Conservation (phyloP, 2,113 vertebrate species). For the Atrichornis clamosus region DNA sequence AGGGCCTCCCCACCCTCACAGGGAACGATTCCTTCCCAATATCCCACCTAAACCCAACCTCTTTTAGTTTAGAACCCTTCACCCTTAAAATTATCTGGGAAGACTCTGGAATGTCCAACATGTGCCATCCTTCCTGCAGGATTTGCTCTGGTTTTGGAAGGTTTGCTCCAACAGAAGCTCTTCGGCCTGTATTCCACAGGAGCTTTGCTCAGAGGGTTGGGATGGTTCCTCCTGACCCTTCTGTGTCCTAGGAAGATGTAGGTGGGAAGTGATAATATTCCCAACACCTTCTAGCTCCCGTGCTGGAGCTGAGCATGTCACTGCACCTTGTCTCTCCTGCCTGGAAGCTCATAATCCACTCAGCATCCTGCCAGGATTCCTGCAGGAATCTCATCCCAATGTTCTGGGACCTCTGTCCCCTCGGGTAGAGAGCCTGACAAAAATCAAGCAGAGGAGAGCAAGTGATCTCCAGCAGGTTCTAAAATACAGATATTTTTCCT, state of each 20-base stretch:
- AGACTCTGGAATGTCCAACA: neutral
- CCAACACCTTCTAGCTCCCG: neutral
- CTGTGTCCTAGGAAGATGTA: neutral
- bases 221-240: neutral
- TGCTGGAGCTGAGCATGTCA: neutral
- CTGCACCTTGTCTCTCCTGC: neutral
- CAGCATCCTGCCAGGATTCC: constrained; percentile 1
- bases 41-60: neutral
- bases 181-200: neutral
- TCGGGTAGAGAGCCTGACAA: neutral
- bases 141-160: neutral
- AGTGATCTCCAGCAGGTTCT: neutral
- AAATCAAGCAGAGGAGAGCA: neutral
- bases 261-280: neutral
- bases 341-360: neutral
- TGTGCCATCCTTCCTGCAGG: neutral
- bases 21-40: neutral
- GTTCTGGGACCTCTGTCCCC: neutral
- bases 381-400: constrained; percentile 13
- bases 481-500: neutral
- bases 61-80: neutral
- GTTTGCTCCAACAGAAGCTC: neutral
- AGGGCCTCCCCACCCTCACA: neutral
- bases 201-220: neutral
- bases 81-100: neutral